These are phyloP conservation scores for Mongoloraphidia duomilia DNA, from an alignment of 2,888 invertebrate genomes.

Conservation along the genomic window DNA sequence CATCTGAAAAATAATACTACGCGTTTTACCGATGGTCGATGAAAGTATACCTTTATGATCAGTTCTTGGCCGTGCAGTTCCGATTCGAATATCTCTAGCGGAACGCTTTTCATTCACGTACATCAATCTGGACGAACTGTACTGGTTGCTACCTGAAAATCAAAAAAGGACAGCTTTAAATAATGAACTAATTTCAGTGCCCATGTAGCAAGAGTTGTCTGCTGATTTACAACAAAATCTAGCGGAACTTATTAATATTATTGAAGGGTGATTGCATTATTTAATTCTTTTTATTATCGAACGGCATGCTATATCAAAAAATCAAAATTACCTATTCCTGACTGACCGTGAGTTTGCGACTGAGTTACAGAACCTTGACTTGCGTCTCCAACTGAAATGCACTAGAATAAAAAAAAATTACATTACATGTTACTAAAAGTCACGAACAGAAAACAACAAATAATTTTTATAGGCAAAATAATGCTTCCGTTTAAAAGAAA, in stretches of 20 bases:
- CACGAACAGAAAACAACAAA: no score
- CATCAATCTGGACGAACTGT: slow-evolving; percentile 23
- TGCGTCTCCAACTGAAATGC: slow-evolving; percentile 30
- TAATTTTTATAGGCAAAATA: no score
- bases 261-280: no score
- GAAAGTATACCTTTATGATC: slow-evolving; percentile 26
- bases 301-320: background rate
- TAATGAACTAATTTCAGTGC: background rate
- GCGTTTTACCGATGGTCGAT: no score
- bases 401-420: slow-evolving; percentile 17
- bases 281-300: background rate
- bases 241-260: no score
- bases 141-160: slow-evolving; percentile 12
- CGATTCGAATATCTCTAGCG: slow-evolving; percentile 20
- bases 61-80: slow-evolving; percentile 27
- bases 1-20: no score
- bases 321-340: slow-evolving; percentile 8
- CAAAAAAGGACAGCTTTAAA: slow-evolving; percentile 17
- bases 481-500: no score
- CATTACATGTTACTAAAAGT: background rate
- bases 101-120: slow-evolving; percentile 28
- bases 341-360: slow-evolving; percentile 9
- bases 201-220: background rate
- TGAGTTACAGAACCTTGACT: slow-evolving; percentile 28
- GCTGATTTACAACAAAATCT: no score